A percentile compares a stretch with the other conserved stretches of the same genome.
Conservation (phyloP, 1,140 invertebrate genomes). For the Diachasma alloeum region DNA sequence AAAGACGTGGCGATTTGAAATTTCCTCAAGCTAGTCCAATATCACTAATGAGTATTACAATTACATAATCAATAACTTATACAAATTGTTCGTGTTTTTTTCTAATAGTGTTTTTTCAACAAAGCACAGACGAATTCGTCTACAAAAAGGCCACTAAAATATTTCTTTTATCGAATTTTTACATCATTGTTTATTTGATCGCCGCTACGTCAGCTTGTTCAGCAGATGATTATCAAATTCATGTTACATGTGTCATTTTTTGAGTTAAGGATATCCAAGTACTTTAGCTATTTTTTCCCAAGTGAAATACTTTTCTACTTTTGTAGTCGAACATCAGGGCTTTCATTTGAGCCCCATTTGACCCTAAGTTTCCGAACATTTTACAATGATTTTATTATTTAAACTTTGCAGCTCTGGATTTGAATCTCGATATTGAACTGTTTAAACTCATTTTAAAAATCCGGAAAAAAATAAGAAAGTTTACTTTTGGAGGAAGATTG, state of each 20-base stretch:
- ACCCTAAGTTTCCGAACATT: no score
- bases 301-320: no score
- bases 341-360: no score
- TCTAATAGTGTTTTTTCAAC: constrained; percentile 19
- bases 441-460: no score
- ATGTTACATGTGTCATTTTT: background rate
- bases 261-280: background rate
- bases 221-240: background rate
- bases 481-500: no score
- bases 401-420: no score
- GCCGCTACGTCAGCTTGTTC: constrained; percentile 19
- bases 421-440: no score
- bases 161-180: constrained; percentile 26
- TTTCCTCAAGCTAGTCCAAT: background rate
- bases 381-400: no score
- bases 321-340: no score
- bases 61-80: background rate
- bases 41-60: constrained; percentile 5
- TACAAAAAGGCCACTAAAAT: constrained; percentile 37
- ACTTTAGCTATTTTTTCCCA: no score
- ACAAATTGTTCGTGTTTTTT: background rate
- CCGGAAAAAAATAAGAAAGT: no score
- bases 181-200: constrained; percentile 7
- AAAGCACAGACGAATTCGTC: constrained; percentile 22
- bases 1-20: constrained; percentile 10